Evolutionary conservation across 2,113 vertebrate species (phyloP), one percentile per base, ranked within the genome.

Genomic region (Alligator mississippiensis): DNA sequence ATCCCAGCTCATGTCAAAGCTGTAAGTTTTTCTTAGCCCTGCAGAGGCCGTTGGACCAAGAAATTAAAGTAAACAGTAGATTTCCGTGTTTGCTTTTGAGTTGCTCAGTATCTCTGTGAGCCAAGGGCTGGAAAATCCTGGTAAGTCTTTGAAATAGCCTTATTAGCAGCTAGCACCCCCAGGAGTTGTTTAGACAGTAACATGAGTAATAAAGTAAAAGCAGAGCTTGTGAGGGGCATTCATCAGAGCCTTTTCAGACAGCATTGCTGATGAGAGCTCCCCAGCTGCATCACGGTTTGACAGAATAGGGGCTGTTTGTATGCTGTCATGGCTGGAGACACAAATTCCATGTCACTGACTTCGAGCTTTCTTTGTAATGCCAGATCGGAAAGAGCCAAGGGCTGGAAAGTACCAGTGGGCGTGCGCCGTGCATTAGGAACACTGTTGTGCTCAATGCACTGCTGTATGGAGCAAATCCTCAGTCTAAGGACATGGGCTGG

Each of bases 121-220:
- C 57, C 75, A 81, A 87, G 28, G 6, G 18, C 84, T 79, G 34
- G 82, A 87, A 92, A 83, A 80, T 25, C 1, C 86, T 62, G 60
- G 0, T 78, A 85, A 94, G 3, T 30, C 18, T 79, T 90, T n/a
- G 6, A 25, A 89, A 85, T 38, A 89, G 28, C 18, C 30, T 91
- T 60, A 24, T 57, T 90, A 68, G 6, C 66, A 82, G 38, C 85
- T 82, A 88, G 21, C 25, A 88, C 25, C 76, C 13, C 66, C 24
- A 76, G 88, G 78, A 72, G n/a, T 34, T 89, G 81, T 94, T 92
- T 66, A 72, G 76, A 62, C 79, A 88, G 81, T 85, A 66, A 60
- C 27, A 13, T 76, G 62, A 91, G 28, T 78, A 91, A 81, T 76
- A 11, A 92, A 89, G 30, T 59, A 21, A 90, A 94, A 90, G 62